Conservation (phyloP, 2,888 invertebrate species). For the Xiphydria camelus region DNA sequence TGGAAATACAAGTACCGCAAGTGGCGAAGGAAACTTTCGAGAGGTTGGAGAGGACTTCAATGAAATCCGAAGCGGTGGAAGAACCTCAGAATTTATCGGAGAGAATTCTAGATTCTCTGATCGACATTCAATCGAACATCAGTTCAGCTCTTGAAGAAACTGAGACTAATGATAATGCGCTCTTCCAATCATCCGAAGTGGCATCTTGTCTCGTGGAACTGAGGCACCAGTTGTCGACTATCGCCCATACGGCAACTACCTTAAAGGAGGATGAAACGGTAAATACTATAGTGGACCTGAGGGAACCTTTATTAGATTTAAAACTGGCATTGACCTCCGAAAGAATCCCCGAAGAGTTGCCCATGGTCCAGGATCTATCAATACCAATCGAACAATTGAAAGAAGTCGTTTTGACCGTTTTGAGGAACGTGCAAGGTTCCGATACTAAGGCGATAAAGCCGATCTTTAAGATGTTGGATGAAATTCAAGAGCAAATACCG, state of each 20-base stretch:
- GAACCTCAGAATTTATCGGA: slow-evolving; percentile 38
- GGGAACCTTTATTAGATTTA: slow-evolving; percentile 42
- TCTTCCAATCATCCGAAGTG: slow-evolving; percentile 35
- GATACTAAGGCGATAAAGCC: slow-evolving; percentile 30
- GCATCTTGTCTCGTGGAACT: slow-evolving; percentile 39
- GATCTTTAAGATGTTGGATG: slow-evolving; percentile 37
- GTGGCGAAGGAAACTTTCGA: slow-evolving; percentile 1
- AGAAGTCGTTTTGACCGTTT: slow-evolving; percentile 67
- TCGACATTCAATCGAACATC: slow-evolving; percentile 46
- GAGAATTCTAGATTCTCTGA: slow-evolving; percentile 45
- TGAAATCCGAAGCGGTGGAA: slow-evolving; percentile 18
- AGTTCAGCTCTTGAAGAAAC: slow-evolving; percentile 39
- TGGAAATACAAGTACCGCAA: slow-evolving; percentile 9
- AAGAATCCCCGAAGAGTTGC: slow-evolving; percentile 52
- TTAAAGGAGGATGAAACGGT: slow-evolving; percentile 41
- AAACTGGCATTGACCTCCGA: slow-evolving; percentile 40
- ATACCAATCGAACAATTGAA: slow-evolving; percentile 67
- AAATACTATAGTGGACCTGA: slow-evolving; percentile 40
- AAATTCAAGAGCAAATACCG: slow-evolving; percentile 38
- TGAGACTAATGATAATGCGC: slow-evolving; percentile 30
- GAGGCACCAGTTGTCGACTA: slow-evolving; percentile 43
- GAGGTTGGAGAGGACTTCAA: slow-evolving; percentile 3
- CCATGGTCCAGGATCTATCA: slow-evolving; percentile 63
- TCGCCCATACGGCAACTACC: slow-evolving; percentile 45
- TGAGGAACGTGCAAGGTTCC: slow-evolving; percentile 63